Percentiles rank a stretch among this genome's conserved stretches.
Evolutionary conservation across 2,797 vertebrate genomes (phyloP).

Genomic region (Channallabes apus): DNA sequence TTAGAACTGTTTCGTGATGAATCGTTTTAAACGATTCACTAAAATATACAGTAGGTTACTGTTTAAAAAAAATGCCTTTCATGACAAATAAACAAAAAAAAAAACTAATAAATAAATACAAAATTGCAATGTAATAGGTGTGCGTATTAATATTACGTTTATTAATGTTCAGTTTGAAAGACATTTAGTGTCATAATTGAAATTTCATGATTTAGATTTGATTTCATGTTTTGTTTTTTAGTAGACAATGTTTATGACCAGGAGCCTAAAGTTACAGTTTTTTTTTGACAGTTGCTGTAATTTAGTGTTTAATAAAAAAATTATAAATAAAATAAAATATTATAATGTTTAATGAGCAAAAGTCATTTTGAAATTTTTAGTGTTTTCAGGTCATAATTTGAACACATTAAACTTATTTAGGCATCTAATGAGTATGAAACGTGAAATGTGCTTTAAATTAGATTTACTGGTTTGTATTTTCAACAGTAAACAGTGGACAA

Average conservation of each 20-base stretch:
- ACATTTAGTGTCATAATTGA: not conserved
- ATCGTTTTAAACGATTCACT: not conserved
- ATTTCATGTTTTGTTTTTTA: not conserved
- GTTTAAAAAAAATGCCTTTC: not conserved
- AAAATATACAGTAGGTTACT: not conserved
- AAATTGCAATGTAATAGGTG: too few species aligned
- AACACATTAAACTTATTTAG: not conserved
- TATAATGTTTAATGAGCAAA: not conserved
- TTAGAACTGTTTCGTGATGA: not conserved
- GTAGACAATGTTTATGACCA: not conserved
- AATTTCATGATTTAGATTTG: not conserved
- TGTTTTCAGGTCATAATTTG: not conserved
- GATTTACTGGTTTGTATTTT: not conserved
- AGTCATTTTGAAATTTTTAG: not conserved
- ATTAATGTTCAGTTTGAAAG: not conserved
- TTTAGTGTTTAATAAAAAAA: not conserved
- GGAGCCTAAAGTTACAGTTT: not conserved
- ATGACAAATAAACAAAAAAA: too few species aligned
- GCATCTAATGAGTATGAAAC: not conserved
- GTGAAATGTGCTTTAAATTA: not conserved
- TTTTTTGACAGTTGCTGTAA: not conserved
- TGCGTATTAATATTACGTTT: not conserved
- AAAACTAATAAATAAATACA: too few species aligned
- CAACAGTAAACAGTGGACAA: not conserved
- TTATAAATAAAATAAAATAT: not conserved